Evolutionary conservation across 2,113 vertebrate species (phyloP), one percentile per base, ranked within the genome.

Genomic region (Pyrgilauda ruficollis): DNA sequence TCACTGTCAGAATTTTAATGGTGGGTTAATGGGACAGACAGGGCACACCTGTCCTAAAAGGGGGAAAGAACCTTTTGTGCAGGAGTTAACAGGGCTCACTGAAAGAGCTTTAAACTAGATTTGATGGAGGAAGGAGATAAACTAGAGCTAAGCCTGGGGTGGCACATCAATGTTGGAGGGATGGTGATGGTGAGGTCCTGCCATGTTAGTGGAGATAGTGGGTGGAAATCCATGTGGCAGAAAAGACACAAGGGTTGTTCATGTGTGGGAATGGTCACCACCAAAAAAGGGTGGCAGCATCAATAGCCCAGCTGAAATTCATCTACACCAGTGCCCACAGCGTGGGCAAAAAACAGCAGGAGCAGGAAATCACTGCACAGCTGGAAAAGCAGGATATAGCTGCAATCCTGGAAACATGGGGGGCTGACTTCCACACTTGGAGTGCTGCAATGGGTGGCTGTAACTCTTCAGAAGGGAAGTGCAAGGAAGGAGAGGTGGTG

Each of bases 111-210:
- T 70, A 66, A 70, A n/a, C 30, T 19, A 9, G 14, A 37, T 84
- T 43, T 56, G 43, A 26, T 62, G 41, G 7, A 20, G 21, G 33
- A 72, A 69, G 19, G 8, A n/a, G 10, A 46, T 44, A 68, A 93
- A 33, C 6, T 23, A 55, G n/a, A 30, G 19, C 31, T 14, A 59
- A 68, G 15, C 21, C 18, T 81, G n/a, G 15, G 6, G 17, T 3
- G 2, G 23, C 23, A 84, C 1, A 0, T 17, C 0, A 0, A 0
- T 24, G 2, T 47, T 53, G 64, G 59, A 72, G n/a, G 27, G 33
- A 19, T 11, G 9, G 8, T 47, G 22, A 7, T 18, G n/a, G 6
- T 6, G 4, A 93, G 11, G 19, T 67, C 33, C 26, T 80, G 56
- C 10, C 1, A 0, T 13, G 15, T 66, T 21, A 50, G 21, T 61